Base-by-base conservation (phyloP, 2,797 vertebrate species). In the Myotis vivesi region DNA sequence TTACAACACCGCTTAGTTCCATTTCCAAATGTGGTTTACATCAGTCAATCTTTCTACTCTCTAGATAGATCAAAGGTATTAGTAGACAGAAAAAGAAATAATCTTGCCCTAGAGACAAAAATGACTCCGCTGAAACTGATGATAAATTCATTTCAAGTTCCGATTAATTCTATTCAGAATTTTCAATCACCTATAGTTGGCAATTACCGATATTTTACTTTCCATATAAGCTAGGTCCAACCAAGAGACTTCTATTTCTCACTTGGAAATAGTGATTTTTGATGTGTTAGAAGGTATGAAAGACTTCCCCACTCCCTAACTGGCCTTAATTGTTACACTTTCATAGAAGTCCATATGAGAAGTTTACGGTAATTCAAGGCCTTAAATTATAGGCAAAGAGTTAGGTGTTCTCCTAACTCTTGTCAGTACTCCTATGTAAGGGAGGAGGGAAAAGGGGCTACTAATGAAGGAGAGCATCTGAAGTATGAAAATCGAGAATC, bases 91-190 rank as follows among this genome's bases (percentile, higher is more conserved):
- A 7, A 57, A 83, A 75, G 55, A 81, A 84, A 66, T 0, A 62
- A 57, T 51, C 68, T 86, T 85, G 6, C 33, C 80, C n/a, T 64
- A 77, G 76, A 89, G 28, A 90, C 10, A 46, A 76, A 91, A 83
- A 62, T 1, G 33, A 13, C 15, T 94, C 33, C 33, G 36, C 88
- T 83, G 8, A 55, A 77, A 75, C 1, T 17, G 19, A 88, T 17
- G n/a, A 62, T 62, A 62, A 62, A 62, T 62, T 38, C 38, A 22
- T 89, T 94, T 94, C 73, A 85, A 92, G 91, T 46, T 23, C 41
- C 66, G 79, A 57, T 36, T 89, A 83, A 89, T 66, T 51, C 23
- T 73, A 51, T 20, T 22, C 33, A 72, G 36, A 80, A 94, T 76
- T 62, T 66, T 80, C 3, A 4, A 46, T 71, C 41, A 66, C 38